Percentiles rank a stretch among this genome's conserved stretches.
phyloP scores from a whole-genome alignment of 2,888 invertebrate genomes.

The Physocephala rufipes region DNA sequence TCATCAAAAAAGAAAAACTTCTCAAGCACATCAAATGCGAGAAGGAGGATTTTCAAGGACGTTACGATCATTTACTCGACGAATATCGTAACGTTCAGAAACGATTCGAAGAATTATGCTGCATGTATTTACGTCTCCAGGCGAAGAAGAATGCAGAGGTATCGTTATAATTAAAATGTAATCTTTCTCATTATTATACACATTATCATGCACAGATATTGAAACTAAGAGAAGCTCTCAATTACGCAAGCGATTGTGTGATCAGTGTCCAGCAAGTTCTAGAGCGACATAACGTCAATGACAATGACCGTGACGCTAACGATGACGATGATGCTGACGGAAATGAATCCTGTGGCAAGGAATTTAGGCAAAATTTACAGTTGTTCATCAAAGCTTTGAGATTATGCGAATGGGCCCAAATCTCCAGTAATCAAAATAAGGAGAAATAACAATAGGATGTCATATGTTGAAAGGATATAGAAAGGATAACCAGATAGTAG shows the following conservation, averaged over 20 bases:
- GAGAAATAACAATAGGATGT: no score
- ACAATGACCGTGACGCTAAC: slow-evolving; percentile 36
- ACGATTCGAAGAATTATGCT: slow-evolving; percentile 52
- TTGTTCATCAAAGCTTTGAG: slow-evolving; percentile 51
- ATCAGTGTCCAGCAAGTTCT: slow-evolving; percentile 49
- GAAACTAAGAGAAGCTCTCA: slow-evolving; percentile 52
- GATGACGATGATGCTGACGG: no score
- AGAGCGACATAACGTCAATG: slow-evolving; percentile 42
- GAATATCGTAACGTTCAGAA: slow-evolving; percentile 54
- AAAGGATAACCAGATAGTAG: no score
- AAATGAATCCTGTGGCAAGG: not conserved
- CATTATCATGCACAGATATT: slow-evolving; percentile 44
- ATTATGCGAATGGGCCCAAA: slow-evolving; percentile 46
- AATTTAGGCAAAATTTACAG: slow-evolving; percentile 53
- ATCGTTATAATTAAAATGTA: slow-evolving; percentile 4
- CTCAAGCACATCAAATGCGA: slow-evolving; percentile 52
- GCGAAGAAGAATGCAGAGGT: slow-evolving; percentile 57
- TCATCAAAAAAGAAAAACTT: slow-evolving; percentile 56
- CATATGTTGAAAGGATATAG: no score
- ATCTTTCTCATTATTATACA: not conserved
- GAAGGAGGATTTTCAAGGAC: slow-evolving; percentile 53
- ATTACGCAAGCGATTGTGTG: slow-evolving; percentile 54
- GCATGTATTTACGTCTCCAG: slow-evolving; percentile 54
- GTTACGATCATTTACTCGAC: slow-evolving; percentile 53
- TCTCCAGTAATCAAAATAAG: not conserved